Evolutionary conservation across 2,113 vertebrate genomes (phyloP).

Genomic region (Gulo gulo): DNA sequence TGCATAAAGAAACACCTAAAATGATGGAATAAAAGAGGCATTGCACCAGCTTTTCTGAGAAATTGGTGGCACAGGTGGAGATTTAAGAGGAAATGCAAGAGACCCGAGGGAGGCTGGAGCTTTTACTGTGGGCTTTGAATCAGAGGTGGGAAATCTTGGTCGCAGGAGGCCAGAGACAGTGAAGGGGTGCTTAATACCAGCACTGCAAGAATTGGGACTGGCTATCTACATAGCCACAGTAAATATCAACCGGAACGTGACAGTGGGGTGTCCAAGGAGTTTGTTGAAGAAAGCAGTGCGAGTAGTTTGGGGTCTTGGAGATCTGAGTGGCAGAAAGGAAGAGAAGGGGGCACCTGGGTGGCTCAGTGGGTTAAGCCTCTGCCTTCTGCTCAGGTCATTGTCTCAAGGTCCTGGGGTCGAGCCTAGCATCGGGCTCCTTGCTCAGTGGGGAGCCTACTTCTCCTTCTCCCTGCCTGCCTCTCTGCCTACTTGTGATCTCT

Average conservation of each 20-base stretch:
- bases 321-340: neutral
- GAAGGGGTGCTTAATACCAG: neutral
- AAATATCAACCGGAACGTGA: neutral
- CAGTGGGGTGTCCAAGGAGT: neutral
- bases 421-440: too few species aligned
- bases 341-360: neutral
- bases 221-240: neutral
- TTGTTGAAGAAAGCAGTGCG: neutral
- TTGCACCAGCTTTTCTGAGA: neutral
- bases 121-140: neutral
- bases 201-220: neutral
- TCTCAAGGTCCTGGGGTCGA: too few species aligned
- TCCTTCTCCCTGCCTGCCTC: too few species aligned
- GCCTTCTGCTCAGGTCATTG: too few species aligned
- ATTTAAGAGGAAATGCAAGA: constrained; percentile 23
- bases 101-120: neutral
- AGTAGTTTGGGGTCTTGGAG: neutral
- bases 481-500: too few species aligned
- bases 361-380: too few species aligned
- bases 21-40: neutral
- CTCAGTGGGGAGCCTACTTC: too few species aligned
- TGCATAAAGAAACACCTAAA: neutral
- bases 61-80: neutral
- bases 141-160: neutral
- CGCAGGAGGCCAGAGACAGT: neutral